A percentile compares a stretch with the other conserved stretches of the same genome.
These are phyloP conservation scores for Paramormyrops kingsleyae DNA, from an alignment of 2,113 vertebrate species.

Conservation along the genomic window DNA sequence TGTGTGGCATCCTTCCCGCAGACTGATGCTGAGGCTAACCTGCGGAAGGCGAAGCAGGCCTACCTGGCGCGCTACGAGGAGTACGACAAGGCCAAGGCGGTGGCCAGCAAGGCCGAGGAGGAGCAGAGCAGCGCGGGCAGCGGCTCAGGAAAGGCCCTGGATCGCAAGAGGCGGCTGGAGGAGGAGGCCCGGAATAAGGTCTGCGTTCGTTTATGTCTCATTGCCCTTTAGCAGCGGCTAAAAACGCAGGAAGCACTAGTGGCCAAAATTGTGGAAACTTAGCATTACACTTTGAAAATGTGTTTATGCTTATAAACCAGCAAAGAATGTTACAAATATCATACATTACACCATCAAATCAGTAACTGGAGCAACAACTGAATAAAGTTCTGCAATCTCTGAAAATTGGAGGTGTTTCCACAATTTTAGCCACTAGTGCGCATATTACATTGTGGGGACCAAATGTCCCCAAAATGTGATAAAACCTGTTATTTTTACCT, in stretches of 20 bases:
- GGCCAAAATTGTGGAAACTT: no score
- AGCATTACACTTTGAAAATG: no score
- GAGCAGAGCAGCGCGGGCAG: conserved; percentile 49
- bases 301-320: no score
- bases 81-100: conserved; percentile 75
- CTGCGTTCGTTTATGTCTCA: background rate
- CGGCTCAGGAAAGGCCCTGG: conserved; percentile 69
- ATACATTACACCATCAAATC: no score
- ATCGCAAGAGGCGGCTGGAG: conserved; percentile 84
- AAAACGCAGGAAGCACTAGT: background rate
- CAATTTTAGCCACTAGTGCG: no score
- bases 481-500: background rate
- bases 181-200: conserved; percentile 95
- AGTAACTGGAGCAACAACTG: no score
- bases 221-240: background rate
- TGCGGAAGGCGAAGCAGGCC: conserved; percentile 82
- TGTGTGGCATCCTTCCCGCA: conserved; percentile 38
- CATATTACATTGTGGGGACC: background rate
- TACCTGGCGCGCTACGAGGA: conserved; percentile 84
- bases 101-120: conserved; percentile 74
- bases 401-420: no score
- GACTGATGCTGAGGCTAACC: conserved; percentile 87
- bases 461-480: background rate
- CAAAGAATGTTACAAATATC: no score
- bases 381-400: no score